Base-by-base conservation (phyloP, 1,140 invertebrate species). In the Latrodectus geometricus region DNA sequence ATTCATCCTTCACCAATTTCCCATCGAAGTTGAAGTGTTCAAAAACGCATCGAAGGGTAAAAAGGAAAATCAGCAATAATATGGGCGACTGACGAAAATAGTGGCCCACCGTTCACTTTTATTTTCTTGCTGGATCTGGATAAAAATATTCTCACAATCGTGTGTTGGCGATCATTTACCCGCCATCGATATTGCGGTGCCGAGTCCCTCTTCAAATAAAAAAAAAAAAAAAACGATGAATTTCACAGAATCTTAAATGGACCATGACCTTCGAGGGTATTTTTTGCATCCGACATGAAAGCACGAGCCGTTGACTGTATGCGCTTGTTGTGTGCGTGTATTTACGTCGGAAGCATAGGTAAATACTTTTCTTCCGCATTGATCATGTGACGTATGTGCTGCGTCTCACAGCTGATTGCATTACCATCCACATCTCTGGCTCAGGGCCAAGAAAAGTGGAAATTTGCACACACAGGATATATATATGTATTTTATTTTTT, bases 291-390 rank as follows among this genome's bases (percentile, higher is more conserved):
- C 48, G 23, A 48, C 70, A 48, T 14, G 4, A 21, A 48, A 73
- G 48, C 70, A 73, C 23, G 70, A 35, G 23, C 48, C 23, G 17
- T 11, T 69, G 68, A 17, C 54, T 14, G 54, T 61, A 17, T 61
- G 54, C 17, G 11, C 54, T 14, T n/a, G 61, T 65, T 65, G 61
- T 65, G 61, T 69, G 68, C 68, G 15, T 35, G 72, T 74, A 50
- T 21, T 21, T 49, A 15, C 12, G 52, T 12, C 9, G n/a, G 52
- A 21, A 20, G 54, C 48, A 54, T 69, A 84, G 73, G 72, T 84
- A 84, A 76, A 76, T 76, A 84, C 73, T 73, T 73, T 69, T 82
- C 80, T 82, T 82, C 80, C 82, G 82, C 82, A 84, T 84, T 84
- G 73, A 84, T 84, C 82, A 84, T 65, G 73, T 84, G 82, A 84